Conservation (phyloP, 2,888 invertebrate species). For the Melanchra persicariae region DNA sequence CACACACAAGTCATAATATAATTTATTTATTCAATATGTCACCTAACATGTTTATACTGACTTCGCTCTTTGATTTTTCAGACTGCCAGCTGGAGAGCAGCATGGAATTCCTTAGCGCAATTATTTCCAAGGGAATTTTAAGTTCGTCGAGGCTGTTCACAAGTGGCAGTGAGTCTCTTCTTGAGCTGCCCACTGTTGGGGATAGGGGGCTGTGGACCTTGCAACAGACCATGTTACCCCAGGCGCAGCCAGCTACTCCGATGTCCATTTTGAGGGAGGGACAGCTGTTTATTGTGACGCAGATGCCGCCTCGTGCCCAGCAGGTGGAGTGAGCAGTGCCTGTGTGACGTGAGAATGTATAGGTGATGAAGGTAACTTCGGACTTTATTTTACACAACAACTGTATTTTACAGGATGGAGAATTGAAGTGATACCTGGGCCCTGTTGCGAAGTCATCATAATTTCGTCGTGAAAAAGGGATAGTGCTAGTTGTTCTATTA, state of each 20-base stretch:
- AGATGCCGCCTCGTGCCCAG: slow-evolving; percentile 80
- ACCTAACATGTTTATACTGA: background rate
- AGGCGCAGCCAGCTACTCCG: slow-evolving; percentile 72
- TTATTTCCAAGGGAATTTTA: slow-evolving; percentile 49
- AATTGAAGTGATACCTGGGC: background rate
- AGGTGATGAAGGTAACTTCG: background rate
- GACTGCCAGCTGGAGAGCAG: slow-evolving; percentile 29
- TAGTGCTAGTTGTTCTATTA: no score
- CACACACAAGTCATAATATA: no score
- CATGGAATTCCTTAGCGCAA: slow-evolving; percentile 63
- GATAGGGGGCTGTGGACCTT: slow-evolving; percentile 57
- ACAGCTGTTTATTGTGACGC: slow-evolving; percentile 73
- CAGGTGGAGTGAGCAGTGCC: slow-evolving; percentile 74
- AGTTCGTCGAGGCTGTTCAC: slow-evolving; percentile 59
- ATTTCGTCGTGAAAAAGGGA: no score
- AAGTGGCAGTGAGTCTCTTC: slow-evolving; percentile 45
- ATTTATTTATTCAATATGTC: slow-evolving; percentile 36
- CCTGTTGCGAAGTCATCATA: no score
- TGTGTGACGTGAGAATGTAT: slow-evolving; percentile 50
- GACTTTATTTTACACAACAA: background rate
- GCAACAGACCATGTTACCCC: slow-evolving; percentile 76
- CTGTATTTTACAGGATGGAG: background rate
- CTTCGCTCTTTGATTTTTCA: slow-evolving; percentile 15
- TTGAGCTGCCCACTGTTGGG: slow-evolving; percentile 61
- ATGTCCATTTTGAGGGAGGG: slow-evolving; percentile 68